Percentiles rank a stretch among this genome's conserved stretches.
These are phyloP conservation scores for Mythimna ferrago DNA, from an alignment of 2,888 invertebrate species.

Conservation along the genomic window DNA sequence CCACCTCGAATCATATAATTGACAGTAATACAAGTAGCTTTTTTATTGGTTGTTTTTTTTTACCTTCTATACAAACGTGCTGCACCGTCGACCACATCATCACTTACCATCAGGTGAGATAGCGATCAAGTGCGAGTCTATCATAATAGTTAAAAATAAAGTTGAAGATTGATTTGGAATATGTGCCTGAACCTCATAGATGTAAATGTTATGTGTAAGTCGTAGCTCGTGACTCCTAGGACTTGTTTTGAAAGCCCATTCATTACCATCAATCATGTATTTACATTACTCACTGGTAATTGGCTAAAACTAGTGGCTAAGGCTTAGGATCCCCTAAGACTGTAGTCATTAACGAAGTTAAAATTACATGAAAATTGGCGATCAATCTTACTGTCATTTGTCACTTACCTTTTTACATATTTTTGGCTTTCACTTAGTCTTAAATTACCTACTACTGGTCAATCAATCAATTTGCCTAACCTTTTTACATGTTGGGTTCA, in stretches of 20 bases:
- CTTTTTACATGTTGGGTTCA: no score
- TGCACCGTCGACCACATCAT: no score
- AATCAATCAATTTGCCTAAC: no score
- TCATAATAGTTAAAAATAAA: no score
- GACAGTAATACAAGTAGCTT: no score
- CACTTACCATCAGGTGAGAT: no score
- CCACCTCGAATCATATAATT: no score
- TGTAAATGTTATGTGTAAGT: not conserved
- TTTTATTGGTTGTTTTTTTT: no score
- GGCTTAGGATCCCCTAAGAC: not conserved
- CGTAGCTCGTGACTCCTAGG: not conserved
- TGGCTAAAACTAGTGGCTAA: not conserved
- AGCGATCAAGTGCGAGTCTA: no score
- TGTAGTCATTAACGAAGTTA: not conserved
- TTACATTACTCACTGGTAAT: not conserved
- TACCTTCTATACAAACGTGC: no score
- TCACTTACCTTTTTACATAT: not conserved
- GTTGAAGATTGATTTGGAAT: no score
- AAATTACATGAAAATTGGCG: conserved; percentile 10
- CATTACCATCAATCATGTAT: conserved; percentile 29
- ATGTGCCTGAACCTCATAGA: no score
- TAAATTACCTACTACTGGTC: not conserved
- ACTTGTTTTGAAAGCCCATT: conserved; percentile 18
- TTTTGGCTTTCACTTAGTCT: not conserved
- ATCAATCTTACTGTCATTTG: not conserved